phyloP scores from a whole-genome alignment of 2,888 invertebrate species.

The Osmoderma eremita region DNA sequence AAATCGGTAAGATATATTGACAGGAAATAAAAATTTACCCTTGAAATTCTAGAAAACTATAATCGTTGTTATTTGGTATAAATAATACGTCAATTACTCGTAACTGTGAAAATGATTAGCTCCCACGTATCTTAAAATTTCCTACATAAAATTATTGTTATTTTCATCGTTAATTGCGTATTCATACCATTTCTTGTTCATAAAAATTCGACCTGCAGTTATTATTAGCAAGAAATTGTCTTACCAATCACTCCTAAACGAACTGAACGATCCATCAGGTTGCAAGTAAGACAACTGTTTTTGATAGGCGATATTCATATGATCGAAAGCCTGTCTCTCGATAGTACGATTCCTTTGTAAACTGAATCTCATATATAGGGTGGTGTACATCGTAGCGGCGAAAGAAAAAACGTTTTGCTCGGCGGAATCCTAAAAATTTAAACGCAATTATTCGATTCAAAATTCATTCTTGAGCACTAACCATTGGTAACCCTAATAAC shows the following conservation, averaged over 20 bases:
- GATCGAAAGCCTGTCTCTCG: slow-evolving; percentile 83
- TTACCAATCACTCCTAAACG: slow-evolving; percentile 92
- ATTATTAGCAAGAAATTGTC: slow-evolving; percentile 49
- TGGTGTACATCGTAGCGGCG: slow-evolving; percentile 92
- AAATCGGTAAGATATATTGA: too few species aligned
- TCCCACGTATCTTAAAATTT: too few species aligned
- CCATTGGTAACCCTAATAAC: slow-evolving; percentile 81
- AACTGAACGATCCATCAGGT: slow-evolving; percentile 88
- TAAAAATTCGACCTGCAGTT: too few species aligned
- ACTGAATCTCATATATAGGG: slow-evolving; percentile 89
- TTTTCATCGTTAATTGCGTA: too few species aligned
- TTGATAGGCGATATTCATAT: slow-evolving; percentile 92
- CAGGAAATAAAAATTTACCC: too few species aligned
- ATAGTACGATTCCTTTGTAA: slow-evolving; percentile 86
- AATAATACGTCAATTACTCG: too few species aligned
- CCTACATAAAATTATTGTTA: too few species aligned
- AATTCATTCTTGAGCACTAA: slow-evolving; percentile 21
- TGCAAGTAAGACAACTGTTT: slow-evolving; percentile 91
- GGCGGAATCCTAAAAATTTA: slow-evolving; percentile 74
- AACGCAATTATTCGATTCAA: not conserved
- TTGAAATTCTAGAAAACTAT: too few species aligned
- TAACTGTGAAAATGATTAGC: too few species aligned
- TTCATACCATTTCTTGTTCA: too few species aligned
- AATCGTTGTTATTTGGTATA: too few species aligned
- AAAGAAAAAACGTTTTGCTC: slow-evolving; percentile 98